Evolutionary conservation across 2,797 vertebrate genomes (phyloP), one percentile per base, ranked within the genome.

Genomic region (Mastacembelus armatus): DNA sequence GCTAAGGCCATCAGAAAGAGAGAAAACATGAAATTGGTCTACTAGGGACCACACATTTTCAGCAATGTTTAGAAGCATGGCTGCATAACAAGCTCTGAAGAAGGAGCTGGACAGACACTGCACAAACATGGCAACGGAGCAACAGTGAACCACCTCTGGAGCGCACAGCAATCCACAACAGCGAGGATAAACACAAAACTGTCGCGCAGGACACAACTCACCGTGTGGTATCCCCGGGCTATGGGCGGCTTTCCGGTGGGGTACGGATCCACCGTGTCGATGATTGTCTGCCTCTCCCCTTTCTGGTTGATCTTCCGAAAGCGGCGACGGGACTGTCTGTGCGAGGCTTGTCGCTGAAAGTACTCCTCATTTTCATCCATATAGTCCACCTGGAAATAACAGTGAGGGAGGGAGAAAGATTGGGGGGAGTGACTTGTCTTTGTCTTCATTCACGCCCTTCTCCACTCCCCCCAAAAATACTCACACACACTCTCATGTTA

Each of bases 331-430:
- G 98, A 99, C 80, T 99, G 98, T 80, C 97, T 91, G 85, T 99
- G 96, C 69, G 98, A 98, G 49, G 97, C 97, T 92, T 98, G 98
- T 12, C 97, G 94, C 82, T 99, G 97, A 76, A 99, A 99, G 93
- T 97, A 98, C 79, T 99, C 98, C 92, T 99, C 98, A 96, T 97
- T 98, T 95, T 99, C 97, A 93, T 99, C 97, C 96, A 99, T 98
- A 92, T 99, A 99, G 95, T 99, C 98, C 90, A 99, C 97, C 98
- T 99, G 89, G 42, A 75, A 44, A 78, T 1, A 54, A 74, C 2
- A 43, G 69, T 29, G 55, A 66, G 42, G 57, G 40, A 35, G 32
- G 29, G 16, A n/a, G 27, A 77, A 67, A 67, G n/a, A 15, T n/a
- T n/a, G 48, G 57, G 64, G 76, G 71, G 86, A 84, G 82, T 85